A percentile compares a stretch with the other conserved stretches of the same genome.
Conservation (phyloP, 2,797 vertebrate genomes). For the Parauchenoglanis ngamensis region DNA sequence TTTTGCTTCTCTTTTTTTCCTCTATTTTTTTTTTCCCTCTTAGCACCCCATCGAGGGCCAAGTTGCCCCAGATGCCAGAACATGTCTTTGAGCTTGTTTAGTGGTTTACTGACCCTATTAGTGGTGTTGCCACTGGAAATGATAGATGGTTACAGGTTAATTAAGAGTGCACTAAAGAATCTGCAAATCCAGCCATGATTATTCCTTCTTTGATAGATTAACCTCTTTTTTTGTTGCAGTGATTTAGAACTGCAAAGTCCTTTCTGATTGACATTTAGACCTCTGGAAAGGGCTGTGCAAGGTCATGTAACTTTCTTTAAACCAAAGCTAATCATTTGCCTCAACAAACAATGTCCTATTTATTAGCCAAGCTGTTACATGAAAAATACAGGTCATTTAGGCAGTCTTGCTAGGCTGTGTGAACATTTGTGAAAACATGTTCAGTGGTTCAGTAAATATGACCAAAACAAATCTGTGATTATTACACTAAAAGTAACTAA, state of each 20-base stretch:
- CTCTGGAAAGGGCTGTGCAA: not conserved
- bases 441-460: not conserved
- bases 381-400: not conserved
- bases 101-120: conserved; percentile 39
- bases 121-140: conserved; percentile 37
- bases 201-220: conserved; percentile 9
- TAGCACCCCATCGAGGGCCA: conserved; percentile 16
- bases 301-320: too few relatives aligned
- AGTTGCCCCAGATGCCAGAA: conserved; percentile 11
- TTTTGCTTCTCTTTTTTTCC: not conserved
- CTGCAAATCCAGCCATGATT: conserved; percentile 32
- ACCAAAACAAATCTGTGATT: not conserved
- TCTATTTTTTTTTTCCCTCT: not conserved
- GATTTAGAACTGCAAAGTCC: not conserved
- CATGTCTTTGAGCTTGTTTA: conserved; percentile 31
- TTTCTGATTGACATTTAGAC: conserved; percentile 4
- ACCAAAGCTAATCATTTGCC: not conserved
- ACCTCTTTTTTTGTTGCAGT: not conserved
- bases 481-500: not conserved
- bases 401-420: not conserved
- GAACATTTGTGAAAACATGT: not conserved
- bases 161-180: conserved; percentile 42
- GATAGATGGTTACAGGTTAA: conserved; percentile 35
- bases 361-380: not conserved
- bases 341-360: not conserved